phyloP scores from a whole-genome alignment of 1,140 invertebrate species.

The Teleopsis dalmanni region DNA sequence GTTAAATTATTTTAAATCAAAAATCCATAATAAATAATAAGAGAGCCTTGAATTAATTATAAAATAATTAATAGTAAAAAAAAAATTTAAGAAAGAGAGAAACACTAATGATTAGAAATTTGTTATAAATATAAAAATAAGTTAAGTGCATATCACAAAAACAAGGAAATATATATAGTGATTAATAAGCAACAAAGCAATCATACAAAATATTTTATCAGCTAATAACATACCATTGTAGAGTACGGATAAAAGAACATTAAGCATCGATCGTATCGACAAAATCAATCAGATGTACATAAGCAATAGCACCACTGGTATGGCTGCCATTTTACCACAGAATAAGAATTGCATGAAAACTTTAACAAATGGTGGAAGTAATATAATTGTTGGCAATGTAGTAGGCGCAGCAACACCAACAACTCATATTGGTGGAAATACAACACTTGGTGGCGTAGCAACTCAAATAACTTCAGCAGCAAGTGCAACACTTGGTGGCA shows the following conservation, averaged over 20 bases:
- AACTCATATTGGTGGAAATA: background rate
- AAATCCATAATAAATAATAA: background rate
- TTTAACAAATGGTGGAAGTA: slow-evolving; percentile 41
- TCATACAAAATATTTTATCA: background rate
- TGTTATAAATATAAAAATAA: background rate
- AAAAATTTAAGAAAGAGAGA: slow-evolving; percentile 1
- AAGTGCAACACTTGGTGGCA: background rate
- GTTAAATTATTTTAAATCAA: background rate
- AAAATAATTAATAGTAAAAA: background rate
- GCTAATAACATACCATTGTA: too few species aligned
- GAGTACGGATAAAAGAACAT: slow-evolving; percentile 1
- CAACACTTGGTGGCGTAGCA: background rate
- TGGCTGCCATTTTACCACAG: slow-evolving; percentile 31
- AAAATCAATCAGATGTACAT: slow-evolving; percentile 14
- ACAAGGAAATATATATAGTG: background rate
- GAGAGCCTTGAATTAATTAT: background rate
- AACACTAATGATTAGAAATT: background rate
- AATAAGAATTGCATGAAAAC: slow-evolving; percentile 49
- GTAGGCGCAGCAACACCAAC: slow-evolving; percentile 3
- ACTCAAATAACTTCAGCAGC: background rate
- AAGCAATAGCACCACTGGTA: slow-evolving; percentile 17
- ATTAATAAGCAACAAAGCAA: background rate
- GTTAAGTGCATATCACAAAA: slow-evolving; percentile 2
- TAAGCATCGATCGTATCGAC: background rate
- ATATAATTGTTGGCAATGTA: slow-evolving; percentile 6